Evolutionary conservation across 2,113 vertebrate genomes (phyloP).

Genomic region (Sus scrofa): DNA sequence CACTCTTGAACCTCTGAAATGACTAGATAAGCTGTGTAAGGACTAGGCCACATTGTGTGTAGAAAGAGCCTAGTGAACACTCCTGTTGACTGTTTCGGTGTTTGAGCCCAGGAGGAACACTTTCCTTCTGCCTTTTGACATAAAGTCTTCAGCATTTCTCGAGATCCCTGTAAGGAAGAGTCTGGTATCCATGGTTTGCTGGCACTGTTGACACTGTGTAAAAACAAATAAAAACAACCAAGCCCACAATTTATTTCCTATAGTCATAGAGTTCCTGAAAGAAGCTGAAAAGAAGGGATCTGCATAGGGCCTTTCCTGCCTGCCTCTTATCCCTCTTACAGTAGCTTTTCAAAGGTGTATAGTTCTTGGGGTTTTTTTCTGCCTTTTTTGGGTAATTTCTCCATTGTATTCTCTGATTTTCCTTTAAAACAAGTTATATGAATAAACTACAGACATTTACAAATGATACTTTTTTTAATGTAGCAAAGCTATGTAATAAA

Average conservation of each 20-base stretch:
- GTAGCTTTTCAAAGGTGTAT: background rate
- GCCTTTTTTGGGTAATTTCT: background rate
- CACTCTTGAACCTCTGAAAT: background rate
- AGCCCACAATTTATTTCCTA: background rate
- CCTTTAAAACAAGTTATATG: background rate
- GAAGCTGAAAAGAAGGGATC: background rate
- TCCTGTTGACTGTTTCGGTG: background rate
- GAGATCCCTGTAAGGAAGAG: background rate
- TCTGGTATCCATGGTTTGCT: background rate
- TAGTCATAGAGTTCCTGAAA: background rate
- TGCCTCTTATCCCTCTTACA: background rate
- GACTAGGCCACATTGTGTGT: background rate
- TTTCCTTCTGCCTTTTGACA: background rate
- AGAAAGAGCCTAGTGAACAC: background rate
- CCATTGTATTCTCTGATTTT: background rate
- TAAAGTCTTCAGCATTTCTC: background rate
- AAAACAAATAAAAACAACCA: background rate
- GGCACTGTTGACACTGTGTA: background rate
- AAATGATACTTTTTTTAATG: background rate
- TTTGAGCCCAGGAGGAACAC: background rate
- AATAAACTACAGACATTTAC: background rate
- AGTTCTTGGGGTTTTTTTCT: background rate
- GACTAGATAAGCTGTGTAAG: background rate
- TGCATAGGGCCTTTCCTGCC: rapidly evolving
- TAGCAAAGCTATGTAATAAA: background rate